Evolutionary conservation across 2,113 vertebrate genomes (phyloP).

Genomic region (Pheucticus melanocephalus): DNA sequence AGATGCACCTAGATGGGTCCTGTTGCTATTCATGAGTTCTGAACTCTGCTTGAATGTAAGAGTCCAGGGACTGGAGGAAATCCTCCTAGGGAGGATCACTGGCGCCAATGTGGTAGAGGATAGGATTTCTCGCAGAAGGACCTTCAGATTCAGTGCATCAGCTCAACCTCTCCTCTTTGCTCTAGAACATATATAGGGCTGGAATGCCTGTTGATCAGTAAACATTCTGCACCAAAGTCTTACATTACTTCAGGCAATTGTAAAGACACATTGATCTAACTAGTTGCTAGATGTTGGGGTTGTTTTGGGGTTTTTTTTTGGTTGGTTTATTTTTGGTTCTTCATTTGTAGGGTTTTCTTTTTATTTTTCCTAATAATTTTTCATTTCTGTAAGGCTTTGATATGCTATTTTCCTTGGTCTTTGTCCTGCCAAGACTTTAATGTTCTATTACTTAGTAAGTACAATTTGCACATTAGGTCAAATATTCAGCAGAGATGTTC

Average conservation of each 20-base stretch:
- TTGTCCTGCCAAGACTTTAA: neutral
- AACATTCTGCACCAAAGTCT: neutral
- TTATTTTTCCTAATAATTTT: neutral
- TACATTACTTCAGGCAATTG: neutral
- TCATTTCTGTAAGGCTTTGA: neutral
- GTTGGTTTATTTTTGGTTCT: neutral
- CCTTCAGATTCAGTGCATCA: neutral
- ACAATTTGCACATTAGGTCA: neutral
- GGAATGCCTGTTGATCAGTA: neutral
- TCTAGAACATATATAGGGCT: neutral
- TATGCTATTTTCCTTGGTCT: neutral
- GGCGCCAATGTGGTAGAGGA: neutral
- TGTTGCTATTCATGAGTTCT: neutral
- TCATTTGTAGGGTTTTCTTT: fast-evolving
- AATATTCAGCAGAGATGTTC: neutral
- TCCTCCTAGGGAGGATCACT: neutral
- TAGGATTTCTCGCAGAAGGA: neutral
- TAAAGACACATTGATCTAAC: neutral
- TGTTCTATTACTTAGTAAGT: neutral
- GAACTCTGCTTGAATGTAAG: neutral
- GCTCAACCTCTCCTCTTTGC: neutral
- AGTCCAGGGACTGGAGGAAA: neutral
- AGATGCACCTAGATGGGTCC: neutral
- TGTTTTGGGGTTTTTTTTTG: neutral
- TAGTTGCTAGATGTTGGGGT: too few species aligned